These are phyloP conservation scores for Drosophila vallismaia DNA, from an alignment of 2,888 invertebrate genomes.

Conservation along the genomic window DNA sequence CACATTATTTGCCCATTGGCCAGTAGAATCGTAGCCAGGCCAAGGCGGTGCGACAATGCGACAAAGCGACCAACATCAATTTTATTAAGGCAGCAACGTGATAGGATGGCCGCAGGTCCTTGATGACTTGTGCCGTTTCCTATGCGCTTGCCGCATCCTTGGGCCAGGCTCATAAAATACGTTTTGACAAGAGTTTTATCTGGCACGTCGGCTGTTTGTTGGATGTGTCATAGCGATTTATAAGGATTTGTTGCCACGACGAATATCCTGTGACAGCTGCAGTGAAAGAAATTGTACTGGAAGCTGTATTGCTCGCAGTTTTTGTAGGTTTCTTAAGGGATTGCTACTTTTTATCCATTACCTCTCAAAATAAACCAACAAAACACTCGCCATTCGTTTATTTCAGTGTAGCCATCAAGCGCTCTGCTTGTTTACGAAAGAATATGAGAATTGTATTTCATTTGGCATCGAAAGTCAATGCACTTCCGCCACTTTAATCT, in stretches of 20 bases:
- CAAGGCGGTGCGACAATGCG: slow-evolving; percentile 15
- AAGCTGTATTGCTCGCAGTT: too few species aligned
- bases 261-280: slow-evolving; percentile 36
- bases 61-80: slow-evolving; percentile 51
- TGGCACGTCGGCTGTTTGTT: slow-evolving; percentile 63
- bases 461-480: slow-evolving; percentile 54
- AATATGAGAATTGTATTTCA: slow-evolving; percentile 40
- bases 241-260: slow-evolving; percentile 67
- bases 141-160: slow-evolving; percentile 29
- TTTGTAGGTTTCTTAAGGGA: too few species aligned
- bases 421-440: slow-evolving; percentile 9
- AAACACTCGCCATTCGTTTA: background rate
- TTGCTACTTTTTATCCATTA: too few species aligned
- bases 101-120: slow-evolving; percentile 55
- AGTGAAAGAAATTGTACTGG: slow-evolving; percentile 10
- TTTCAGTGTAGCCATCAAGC: slow-evolving; percentile 9
- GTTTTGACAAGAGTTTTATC: slow-evolving; percentile 77
- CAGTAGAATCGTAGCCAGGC: slow-evolving; percentile 25
- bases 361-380: too few species aligned
- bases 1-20: slow-evolving; percentile 62
- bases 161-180: slow-evolving; percentile 62
- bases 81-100: slow-evolving; percentile 45
- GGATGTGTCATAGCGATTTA: slow-evolving; percentile 61
- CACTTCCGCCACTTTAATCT: slow-evolving; percentile 62
- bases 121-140: slow-evolving; percentile 35